Percentiles rank a stretch among this genome's conserved stretches.
Conservation (phyloP, 2,113 vertebrate species). For the Enhydra lutris region DNA sequence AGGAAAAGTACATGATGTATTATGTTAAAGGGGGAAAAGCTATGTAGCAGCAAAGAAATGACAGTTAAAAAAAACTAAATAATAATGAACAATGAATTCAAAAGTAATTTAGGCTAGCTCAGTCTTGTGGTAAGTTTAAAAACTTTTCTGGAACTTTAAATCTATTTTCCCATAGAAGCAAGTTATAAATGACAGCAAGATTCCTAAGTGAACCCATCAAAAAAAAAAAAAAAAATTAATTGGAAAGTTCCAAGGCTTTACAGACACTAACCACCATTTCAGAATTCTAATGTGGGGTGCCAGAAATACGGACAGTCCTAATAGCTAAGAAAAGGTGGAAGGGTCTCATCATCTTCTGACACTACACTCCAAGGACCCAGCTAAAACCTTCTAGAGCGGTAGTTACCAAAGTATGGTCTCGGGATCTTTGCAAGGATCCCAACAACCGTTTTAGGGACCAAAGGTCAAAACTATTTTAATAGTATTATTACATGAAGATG, state of each 20-base stretch:
- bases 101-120: neutral
- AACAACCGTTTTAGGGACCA: neutral
- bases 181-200: neutral
- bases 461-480: neutral
- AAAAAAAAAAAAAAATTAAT: neutral
- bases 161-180: neutral
- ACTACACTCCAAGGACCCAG: neutral
- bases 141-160: neutral
- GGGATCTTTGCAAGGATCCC: neutral
- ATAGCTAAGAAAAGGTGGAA: neutral
- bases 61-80: neutral
- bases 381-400: neutral
- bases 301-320: neutral
- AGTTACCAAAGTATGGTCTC: neutral
- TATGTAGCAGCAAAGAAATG: neutral
- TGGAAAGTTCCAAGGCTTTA: neutral
- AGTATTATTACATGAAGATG: neutral
- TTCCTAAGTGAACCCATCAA: neutral
- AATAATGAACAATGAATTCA: neutral
- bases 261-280: neutral
- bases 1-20: neutral
- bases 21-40: neutral
- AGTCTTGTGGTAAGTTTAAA: neutral
- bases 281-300: neutral
- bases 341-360: neutral